Conservation (phyloP, 37 sponge, comb jelly and placozoan species). For the Diacarnus erythraeanus region DNA sequence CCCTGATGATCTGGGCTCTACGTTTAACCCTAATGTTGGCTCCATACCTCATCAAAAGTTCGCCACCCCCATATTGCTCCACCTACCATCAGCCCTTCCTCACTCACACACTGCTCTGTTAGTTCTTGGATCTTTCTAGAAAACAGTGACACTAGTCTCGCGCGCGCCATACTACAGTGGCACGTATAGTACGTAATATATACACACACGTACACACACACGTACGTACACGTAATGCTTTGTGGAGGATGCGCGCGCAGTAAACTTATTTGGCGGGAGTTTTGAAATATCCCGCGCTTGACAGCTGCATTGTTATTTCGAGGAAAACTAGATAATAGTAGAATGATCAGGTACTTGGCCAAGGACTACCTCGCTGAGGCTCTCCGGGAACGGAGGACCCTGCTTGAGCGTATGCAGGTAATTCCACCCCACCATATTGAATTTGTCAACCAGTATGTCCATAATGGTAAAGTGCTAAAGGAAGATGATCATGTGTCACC, state of each 20-base stretch:
- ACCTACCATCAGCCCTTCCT: not conserved
- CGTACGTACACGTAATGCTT: not conserved
- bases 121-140: too few species aligned
- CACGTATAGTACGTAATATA: too few species aligned
- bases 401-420: constrained; percentile 52
- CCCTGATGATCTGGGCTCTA: too few species aligned
- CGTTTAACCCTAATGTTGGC: too few species aligned
- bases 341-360: constrained; percentile 64
- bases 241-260: not conserved
- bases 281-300: not conserved
- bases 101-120: too few species aligned
- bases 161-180: too few species aligned
- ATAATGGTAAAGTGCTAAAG: constrained; percentile 45
- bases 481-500: not conserved
- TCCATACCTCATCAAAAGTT: too few species aligned
- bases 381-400: constrained; percentile 34
- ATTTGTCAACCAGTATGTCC: constrained; percentile 49
- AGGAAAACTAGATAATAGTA: not conserved
- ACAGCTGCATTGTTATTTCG: not conserved
- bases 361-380: constrained; percentile 65
- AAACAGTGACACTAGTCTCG: too few species aligned
- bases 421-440: constrained; percentile 67
- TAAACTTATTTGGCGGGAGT: not conserved
- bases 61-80: too few species aligned
- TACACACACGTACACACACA: not conserved